Base-by-base conservation (phyloP, 2,888 invertebrate species). In the Chloroclysta siterata region DNA sequence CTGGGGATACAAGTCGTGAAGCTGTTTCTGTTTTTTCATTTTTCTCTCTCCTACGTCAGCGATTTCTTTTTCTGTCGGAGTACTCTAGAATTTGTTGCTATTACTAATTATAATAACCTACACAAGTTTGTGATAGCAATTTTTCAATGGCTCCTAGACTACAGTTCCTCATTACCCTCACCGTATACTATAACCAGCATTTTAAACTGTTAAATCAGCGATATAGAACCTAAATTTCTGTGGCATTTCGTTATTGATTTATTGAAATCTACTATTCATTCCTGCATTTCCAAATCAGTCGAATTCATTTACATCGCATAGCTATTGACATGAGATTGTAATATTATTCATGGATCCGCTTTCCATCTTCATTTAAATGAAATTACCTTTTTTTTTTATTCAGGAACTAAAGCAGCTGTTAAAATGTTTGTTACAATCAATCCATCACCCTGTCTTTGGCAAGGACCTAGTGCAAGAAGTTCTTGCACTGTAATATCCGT, bases 311-410 rank as follows among this genome's bases (percentile, higher is more conserved):
- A 55, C 61, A 65, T 65, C 39, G 65, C 51, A 58, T 65, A 58
- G 29, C 58, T 54, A 46, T 51, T 58, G 54, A 47, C 61, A 61
- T 69, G 66, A 64, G 63, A 71, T 69, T 70, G 71, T 72, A 73
- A 69, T 68, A 76, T 71, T 73, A 81, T 74, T 81, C 81, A 66
- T 78, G 76, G 66, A 79, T 79, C 74, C 75, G 75, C 74, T 77
- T 81, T 79, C 79, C 77, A 79, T 78, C 73, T 74, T 78, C 67
- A 71, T 66, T 68, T 22, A n/a, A 39, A 52, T 60, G 66, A 58
- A 60, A 53, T 68, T 46, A 52, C 22, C 22, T 15, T 15, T 15
- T 46, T 15, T 46, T 46, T 46, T 46, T 15, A 15, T 15, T 15
- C 44, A n/a, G n/a, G 41, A n/a, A 41, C n/a, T 33, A 33, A 33